Conservation (phyloP, 1,140 invertebrate genomes). For the Penaeus chinensis region DNA sequence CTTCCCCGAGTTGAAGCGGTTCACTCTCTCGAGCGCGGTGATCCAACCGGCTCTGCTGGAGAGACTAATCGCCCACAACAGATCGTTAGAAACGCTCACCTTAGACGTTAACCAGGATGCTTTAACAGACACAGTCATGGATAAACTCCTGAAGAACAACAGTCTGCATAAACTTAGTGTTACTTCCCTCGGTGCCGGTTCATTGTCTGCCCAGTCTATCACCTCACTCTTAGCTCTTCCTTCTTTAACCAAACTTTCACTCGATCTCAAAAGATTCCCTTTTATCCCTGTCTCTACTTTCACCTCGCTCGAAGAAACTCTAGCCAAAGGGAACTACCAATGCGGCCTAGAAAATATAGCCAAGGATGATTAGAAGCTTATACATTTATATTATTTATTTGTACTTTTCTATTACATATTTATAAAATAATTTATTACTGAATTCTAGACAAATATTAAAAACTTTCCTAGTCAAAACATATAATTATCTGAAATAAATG, state of each 20-base stretch:
- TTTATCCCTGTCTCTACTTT: slow-evolving; percentile 25
- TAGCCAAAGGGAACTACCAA: slow-evolving; percentile 1
- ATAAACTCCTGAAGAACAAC: slow-evolving; percentile 5
- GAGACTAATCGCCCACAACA: slow-evolving; percentile 5
- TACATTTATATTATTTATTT: not conserved
- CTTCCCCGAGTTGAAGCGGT: not conserved
- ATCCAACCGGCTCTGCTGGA: slow-evolving; percentile 26
- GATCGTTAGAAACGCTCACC: not conserved
- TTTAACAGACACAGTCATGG: slow-evolving; percentile 17
- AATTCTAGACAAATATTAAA: too few relatives aligned
- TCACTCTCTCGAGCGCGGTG: slow-evolving; percentile 1
- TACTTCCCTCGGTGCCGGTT: slow-evolving; percentile 6
- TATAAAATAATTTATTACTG: too few relatives aligned
- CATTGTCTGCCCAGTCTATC: not conserved
- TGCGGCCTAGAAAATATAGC: slow-evolving; percentile 17
- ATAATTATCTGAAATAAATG: too few relatives aligned
- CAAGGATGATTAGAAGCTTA: not conserved
- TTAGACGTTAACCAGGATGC: slow-evolving; percentile 31
- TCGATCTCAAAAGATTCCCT: slow-evolving; percentile 12
- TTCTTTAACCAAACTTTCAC: not conserved
- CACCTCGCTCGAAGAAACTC: not conserved
- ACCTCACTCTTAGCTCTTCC: slow-evolving; percentile 13
- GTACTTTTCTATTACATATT: too few relatives aligned
- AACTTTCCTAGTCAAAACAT: too few relatives aligned
- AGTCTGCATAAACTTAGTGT: not conserved